These are phyloP conservation scores for Dolomedes plantarius DNA, from an alignment of 2,888 invertebrate genomes.

Conservation along the genomic window DNA sequence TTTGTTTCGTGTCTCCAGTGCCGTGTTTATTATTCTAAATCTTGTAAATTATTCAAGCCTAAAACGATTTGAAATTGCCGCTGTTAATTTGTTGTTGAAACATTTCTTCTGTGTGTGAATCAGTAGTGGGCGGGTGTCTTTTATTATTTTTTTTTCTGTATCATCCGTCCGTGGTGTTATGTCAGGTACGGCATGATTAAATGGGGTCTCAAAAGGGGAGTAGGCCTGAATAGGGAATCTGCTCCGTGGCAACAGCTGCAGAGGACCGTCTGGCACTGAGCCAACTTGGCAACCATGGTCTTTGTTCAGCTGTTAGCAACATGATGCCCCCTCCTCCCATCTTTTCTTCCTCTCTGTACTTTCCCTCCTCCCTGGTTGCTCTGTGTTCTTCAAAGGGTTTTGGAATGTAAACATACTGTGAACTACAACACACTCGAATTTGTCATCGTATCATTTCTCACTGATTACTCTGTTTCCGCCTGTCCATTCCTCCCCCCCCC, in stretches of 20 bases:
- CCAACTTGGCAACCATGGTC: conserved; percentile 16
- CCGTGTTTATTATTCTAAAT: too few relatives aligned
- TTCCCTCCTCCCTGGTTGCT: neutral
- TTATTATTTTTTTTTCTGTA: neutral
- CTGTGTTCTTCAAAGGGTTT: neutral
- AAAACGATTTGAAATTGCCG: too few relatives aligned
- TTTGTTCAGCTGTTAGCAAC: conserved; percentile 38
- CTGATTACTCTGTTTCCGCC: too few relatives aligned
- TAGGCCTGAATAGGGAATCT: conserved; percentile 1
- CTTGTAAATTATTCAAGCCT: too few relatives aligned
- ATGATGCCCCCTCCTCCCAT: neutral
- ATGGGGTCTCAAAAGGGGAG: neutral
- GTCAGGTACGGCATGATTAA: neutral
- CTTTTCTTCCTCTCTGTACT: neutral
- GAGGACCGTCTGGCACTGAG: conserved; percentile 17
- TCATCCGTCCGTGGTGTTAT: neutral
- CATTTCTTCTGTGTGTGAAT: too few relatives aligned
- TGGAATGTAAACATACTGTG: neutral
- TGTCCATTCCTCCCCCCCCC: too few relatives aligned
- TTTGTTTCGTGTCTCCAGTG: too few relatives aligned
- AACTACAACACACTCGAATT: neutral
- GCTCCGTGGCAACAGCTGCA: neutral
- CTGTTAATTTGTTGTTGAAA: too few relatives aligned
- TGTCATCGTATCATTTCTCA: too few relatives aligned
- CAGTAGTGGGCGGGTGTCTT: too few relatives aligned